Base-by-base conservation (phyloP, 2,797 vertebrate genomes). In the Acipenser ruthenus region DNA sequence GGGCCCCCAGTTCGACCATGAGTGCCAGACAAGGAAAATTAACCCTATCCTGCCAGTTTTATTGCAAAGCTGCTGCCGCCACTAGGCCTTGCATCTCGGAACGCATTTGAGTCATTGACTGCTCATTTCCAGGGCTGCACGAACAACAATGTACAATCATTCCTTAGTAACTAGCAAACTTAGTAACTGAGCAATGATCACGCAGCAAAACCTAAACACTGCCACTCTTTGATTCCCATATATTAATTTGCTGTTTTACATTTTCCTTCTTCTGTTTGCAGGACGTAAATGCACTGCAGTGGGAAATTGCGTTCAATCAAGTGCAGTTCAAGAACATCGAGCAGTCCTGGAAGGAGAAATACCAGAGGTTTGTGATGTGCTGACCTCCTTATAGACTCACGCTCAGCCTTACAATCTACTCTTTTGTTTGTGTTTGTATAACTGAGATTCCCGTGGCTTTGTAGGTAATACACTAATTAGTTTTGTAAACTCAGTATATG, bases 291-390 rank as follows among this genome's bases (percentile, higher is more conserved):
- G 82, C 86, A 62, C 71, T 96, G 74, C 94, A 94, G 63, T 98
- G 94, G 95, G 93, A 97, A 84, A 90, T 94, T 64, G 89, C 91
- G 75, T 93, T 94, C 83, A 91, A 87, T 77, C 92, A 96, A 75
- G 84, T 87, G 68, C 92, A 90, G 81, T 87, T 91, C 82, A 94
- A 93, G 86, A 95, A 89, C 73, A 68, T 85, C 68, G 90, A 94
- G 67, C 91, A 93, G 73, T 79, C 84, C 0, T 95, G 92, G 92
- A 89, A 80, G 67, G 86, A 89, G 76, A 95, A 92, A 72, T 90
- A 89, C 75, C 88, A 90, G 75, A 89, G 93, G 95, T 97, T 70
- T 65, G 7, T 11, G n/a, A 55, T 11, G 3, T 50, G 18, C 53
- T 63, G 63, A 37, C 23, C 23, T 37, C 23, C 23, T 37, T 37